Base-by-base conservation (phyloP, 2,797 vertebrate species). In the Sitta carolinensis region DNA sequence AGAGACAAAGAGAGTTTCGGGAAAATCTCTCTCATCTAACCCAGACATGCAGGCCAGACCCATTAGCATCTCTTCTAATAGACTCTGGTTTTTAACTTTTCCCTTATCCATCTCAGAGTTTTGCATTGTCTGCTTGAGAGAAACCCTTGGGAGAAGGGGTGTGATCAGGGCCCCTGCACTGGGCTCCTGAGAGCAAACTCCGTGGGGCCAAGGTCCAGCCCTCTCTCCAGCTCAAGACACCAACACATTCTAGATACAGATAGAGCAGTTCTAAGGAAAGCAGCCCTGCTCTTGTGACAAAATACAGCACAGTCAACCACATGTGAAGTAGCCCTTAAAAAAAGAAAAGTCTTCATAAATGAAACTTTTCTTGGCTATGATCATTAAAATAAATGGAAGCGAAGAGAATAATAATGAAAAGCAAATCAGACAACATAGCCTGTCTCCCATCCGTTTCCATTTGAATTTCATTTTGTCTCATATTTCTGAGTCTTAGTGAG, bases 321-420 rank as follows among this genome's bases (percentile, higher is more conserved):
- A 4, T 0, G 0, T 50, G 55, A 69, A 75, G 62, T 7, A 81
- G 66, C 42, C 51, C n/a, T 91, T 75, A 34, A 43, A 61, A 58
- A 59, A 61, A 61, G 54, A 73, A 62, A 57, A 64, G 26, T 87
- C 74, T 80, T 83, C 74, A 45, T 51, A 85, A 87, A 80, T 68
- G 48, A 93, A 85, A 73, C 34, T 84, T 84, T 95, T 94, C 91
- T 92, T 95, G 95, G 95, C 81, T 76, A 70, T 74, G 78, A 29
- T 48, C 87, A 80, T 91, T 89, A 87, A 91, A 92, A 84, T 83
- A 96, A 95, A 93, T 96, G 90, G 92, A 93, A 95, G 74, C 45
- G 92, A 93, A 87, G 94, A 93, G 86, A 96, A 95, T 94, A 95
- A 94, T 97, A 95, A 96, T 94, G 79, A 87, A 90, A 91, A 93